Evolutionary conservation across 1,140 invertebrate species (phyloP), one percentile per base, ranked within the genome.

Genomic region (Trachelipus rathkii): DNA sequence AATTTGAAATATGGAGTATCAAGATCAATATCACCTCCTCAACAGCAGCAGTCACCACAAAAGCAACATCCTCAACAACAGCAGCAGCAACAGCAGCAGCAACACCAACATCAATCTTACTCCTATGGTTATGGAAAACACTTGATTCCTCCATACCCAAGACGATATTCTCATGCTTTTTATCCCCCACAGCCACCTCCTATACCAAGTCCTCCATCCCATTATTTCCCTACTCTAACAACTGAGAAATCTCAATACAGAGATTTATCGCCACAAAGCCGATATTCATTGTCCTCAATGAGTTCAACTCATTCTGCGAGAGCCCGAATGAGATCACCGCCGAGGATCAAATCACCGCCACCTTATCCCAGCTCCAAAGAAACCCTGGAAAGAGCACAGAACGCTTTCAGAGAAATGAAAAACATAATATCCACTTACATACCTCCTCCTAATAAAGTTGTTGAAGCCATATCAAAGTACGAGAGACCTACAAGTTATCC

Each of bases 171-270:
- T 3, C n/a, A 43, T 53, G 53, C 60, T 10, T 44, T 43, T 70
- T 24, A 60, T 60, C 50, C 50, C 19, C 50, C 50, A 4, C 50
- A 60, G 19, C 50, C 50, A 15, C 50, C 50, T 60, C 50, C 50
- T 60, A 19, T 60, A 15, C 50, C 50, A 13, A 60, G 50, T 19
- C 50, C 50, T 60, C 50, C 50, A 33, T 60, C 50, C 50, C 50
- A 60, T 11, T 50, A 23, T 71, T 44, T 70, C 66, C 67, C 24
- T 45, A 4, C 68, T 43, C 67, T 24, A 60, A 23, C 45, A 44
- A 13, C 79, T 44, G 67, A 44, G 71, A 46, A 24, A 71, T 73
- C 67, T 0, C 50, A 60, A 8, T 60, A 60, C 50, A 60, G 50
- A 19, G 50, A 60, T 4, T 15, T 19, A 13, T 60, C 50, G 4